A percentile compares a stretch with the other conserved stretches of the same genome.
These are phyloP conservation scores for Rhabdophis nuchalis DNA, from an alignment of 2,797 vertebrate genomes.

Conservation along the genomic window DNA sequence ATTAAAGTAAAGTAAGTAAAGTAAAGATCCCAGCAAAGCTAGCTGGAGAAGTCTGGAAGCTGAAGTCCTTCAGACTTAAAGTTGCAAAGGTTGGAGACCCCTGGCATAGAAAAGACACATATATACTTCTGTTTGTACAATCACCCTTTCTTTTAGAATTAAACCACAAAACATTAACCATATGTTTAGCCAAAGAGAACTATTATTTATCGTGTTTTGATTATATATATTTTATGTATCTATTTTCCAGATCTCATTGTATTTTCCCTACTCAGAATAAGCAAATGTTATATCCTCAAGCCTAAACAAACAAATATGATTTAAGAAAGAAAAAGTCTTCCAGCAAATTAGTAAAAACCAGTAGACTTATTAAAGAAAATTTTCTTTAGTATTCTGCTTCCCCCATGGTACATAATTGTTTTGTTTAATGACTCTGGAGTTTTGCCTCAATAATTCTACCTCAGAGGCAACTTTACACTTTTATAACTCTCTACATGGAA, in stretches of 20 bases:
- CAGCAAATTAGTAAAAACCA: slow-evolving; percentile 25
- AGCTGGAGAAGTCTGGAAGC: too few species aligned
- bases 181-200: background rate
- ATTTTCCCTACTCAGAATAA: background rate
- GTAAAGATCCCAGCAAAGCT: too few species aligned
- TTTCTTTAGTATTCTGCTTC: slow-evolving; percentile 33
- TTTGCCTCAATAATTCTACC: slow-evolving; percentile 38
- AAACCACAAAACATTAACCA: slow-evolving; percentile 1
- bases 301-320: slow-evolving; percentile 49
- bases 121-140: slow-evolving; percentile 15
- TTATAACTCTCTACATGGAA: slow-evolving; percentile 13
- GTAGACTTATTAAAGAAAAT: slow-evolving; percentile 35
- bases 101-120: too few species aligned
- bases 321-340: slow-evolving; percentile 9
- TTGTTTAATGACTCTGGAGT: slow-evolving; percentile 27
- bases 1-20: too few species aligned
- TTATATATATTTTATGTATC: background rate
- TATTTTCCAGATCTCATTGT: slow-evolving; percentile 10
- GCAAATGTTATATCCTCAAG: background rate
- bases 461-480: background rate
- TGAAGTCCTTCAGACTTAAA: too few species aligned
- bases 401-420: slow-evolving; percentile 1
- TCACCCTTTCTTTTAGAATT: slow-evolving; percentile 27
- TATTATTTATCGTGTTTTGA: background rate
- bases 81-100: too few species aligned